Conservation (phyloP, 2,888 invertebrate genomes). For the Parthenolecanium corni region DNA sequence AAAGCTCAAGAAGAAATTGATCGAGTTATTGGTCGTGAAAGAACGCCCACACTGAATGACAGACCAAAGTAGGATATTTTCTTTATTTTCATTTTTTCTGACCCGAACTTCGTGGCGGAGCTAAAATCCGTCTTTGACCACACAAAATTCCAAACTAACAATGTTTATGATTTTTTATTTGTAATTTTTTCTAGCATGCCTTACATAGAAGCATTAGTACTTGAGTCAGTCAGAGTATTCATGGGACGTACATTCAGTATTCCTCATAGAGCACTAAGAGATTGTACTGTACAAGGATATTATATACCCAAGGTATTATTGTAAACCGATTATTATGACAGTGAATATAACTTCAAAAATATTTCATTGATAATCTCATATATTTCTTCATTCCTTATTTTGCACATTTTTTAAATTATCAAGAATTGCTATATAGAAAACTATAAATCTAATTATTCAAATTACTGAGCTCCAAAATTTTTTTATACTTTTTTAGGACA, state of each 20-base stretch:
- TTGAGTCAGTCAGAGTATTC: slow-evolving; percentile 68
- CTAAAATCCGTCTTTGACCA: no score
- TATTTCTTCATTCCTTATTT: no score
- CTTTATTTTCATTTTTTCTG: no score
- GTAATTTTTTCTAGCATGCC: slow-evolving; percentile 55
- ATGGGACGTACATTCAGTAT: slow-evolving; percentile 66
- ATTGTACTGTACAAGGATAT: slow-evolving; percentile 60
- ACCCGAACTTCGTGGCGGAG: no score
- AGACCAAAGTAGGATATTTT: slow-evolving; percentile 48
- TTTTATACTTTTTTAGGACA: slow-evolving; percentile 46
- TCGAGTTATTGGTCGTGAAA: slow-evolving; percentile 54
- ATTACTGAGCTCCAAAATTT: no score
- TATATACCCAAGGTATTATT: slow-evolving; percentile 59
- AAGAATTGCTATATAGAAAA: no score
- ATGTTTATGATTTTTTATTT: no score
- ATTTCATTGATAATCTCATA: no score
- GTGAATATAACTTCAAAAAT: no score
- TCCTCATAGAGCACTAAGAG: slow-evolving; percentile 62
- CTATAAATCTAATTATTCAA: no score
- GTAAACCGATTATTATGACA: not conserved
- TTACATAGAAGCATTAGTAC: slow-evolving; percentile 63
- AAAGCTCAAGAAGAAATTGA: slow-evolving; percentile 70
- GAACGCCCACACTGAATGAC: slow-evolving; percentile 58
- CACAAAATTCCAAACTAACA: no score
- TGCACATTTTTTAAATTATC: no score